Evolutionary conservation across 2,888 invertebrate species (phyloP).

Genomic region (Acleris emargana): DNA sequence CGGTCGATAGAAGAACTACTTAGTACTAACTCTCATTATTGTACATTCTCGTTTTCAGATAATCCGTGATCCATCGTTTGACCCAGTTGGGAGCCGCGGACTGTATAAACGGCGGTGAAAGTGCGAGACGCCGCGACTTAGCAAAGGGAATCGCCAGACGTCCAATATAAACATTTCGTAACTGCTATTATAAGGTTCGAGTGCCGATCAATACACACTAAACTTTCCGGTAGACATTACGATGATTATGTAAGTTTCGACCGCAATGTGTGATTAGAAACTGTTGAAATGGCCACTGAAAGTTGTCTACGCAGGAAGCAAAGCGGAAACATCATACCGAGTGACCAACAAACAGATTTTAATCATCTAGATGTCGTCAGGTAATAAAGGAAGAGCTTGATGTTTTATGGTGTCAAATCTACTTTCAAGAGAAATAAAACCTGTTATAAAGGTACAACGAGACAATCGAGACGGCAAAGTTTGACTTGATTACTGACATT

Average conservation of each 20-base stretch:
- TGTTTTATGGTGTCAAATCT: background rate
- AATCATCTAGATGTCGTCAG: slow-evolving; percentile 16
- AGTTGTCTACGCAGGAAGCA: slow-evolving; percentile 49
- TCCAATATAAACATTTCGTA: slow-evolving; percentile 71
- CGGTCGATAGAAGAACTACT: no score
- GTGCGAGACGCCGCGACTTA: slow-evolving; percentile 63
- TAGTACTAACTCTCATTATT: slow-evolving; percentile 3
- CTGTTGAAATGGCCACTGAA: slow-evolving; percentile 46
- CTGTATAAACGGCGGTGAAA: slow-evolving; percentile 64
- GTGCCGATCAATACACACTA: slow-evolving; percentile 56
- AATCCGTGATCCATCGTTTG: slow-evolving; percentile 56
- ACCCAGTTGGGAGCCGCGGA: slow-evolving; percentile 60
- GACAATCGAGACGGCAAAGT: slow-evolving; percentile 20
- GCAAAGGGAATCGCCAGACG: slow-evolving; percentile 56
- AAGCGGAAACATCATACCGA: slow-evolving; percentile 21
- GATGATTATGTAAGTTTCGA: slow-evolving; percentile 58
- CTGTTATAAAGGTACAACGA: background rate
- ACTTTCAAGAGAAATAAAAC: no score
- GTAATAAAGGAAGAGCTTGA: slow-evolving; percentile 12
- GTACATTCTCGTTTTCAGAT: slow-evolving; percentile 43
- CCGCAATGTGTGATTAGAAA: slow-evolving; percentile 50
- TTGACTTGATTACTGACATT: slow-evolving; percentile 22
- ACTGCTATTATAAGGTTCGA: slow-evolving; percentile 51
- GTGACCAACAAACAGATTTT: slow-evolving; percentile 22
- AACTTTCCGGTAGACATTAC: slow-evolving; percentile 55